A percentile compares a stretch with the other conserved stretches of the same genome.
phyloP scores from a whole-genome alignment of 2,113 vertebrate genomes.

The Gnathonemus echidnorhynchus region DNA sequence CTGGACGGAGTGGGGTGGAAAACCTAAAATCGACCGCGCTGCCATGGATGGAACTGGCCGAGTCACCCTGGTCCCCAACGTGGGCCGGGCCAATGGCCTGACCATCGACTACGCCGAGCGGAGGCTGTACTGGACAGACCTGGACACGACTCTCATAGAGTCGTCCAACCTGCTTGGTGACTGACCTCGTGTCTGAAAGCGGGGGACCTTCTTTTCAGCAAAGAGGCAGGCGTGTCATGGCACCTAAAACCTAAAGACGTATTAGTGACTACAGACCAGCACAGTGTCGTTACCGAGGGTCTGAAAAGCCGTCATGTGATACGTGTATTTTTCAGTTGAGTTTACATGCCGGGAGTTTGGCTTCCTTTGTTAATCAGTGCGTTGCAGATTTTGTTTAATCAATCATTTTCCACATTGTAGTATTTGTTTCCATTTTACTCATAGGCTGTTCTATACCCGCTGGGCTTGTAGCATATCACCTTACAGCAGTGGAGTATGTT shows the following conservation, averaged over 20 bases:
- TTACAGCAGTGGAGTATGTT: background rate
- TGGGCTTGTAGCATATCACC: background rate
- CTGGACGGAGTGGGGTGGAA: slow-evolving; percentile 96
- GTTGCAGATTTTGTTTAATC: background rate
- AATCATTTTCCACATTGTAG: background rate
- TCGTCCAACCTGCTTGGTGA: slow-evolving; percentile 94
- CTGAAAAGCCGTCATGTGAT: background rate
- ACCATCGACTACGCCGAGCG: slow-evolving; percentile 93
- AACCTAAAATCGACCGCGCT: slow-evolving; percentile 88
- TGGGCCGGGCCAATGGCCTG: slow-evolving; percentile 87
- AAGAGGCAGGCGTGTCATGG: background rate
- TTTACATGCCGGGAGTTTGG: background rate
- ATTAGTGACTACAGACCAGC: background rate
- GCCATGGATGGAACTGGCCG: slow-evolving; percentile 91
- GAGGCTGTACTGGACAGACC: slow-evolving; percentile 90
- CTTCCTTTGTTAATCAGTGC: background rate
- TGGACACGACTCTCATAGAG: slow-evolving; percentile 92
- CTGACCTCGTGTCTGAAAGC: background rate
- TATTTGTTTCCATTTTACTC: background rate
- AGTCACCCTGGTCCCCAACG: slow-evolving; percentile 79
- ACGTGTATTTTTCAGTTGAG: background rate
- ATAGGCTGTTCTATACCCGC: background rate
- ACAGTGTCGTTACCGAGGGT: background rate
- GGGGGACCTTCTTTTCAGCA: background rate
- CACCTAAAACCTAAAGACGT: background rate